Percentiles rank a stretch among this genome's conserved stretches.
Evolutionary conservation across 2,888 invertebrate species (phyloP).

Genomic region (Acheta domesticus): DNA sequence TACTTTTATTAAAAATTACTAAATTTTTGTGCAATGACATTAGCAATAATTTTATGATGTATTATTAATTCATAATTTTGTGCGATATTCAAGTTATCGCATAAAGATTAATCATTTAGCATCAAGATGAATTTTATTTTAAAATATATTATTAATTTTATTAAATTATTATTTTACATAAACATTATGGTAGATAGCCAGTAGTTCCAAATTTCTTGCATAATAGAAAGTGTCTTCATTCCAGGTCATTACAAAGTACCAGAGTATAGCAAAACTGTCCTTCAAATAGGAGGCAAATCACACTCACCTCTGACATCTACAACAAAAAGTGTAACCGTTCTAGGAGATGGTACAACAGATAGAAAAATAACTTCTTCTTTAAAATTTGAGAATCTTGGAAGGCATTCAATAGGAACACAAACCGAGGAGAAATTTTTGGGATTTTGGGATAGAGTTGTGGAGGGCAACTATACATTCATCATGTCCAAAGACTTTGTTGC

Average conservation of each 20-base stretch:
- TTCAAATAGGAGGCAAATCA: slow-evolving; percentile 46
- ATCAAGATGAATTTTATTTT: background rate
- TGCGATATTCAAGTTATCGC: too few relatives aligned
- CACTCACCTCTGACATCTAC: slow-evolving; percentile 51
- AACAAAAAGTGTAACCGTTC: slow-evolving; percentile 24
- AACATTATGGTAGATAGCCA: too few relatives aligned
- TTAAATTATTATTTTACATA: background rate
- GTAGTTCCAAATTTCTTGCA: too few relatives aligned
- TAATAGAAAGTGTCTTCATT: background rate
- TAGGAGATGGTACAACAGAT: slow-evolving; percentile 39
- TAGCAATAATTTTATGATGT: too few relatives aligned
- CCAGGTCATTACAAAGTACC: slow-evolving; percentile 70
- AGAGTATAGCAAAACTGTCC: slow-evolving; percentile 50
- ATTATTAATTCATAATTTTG: too few relatives aligned
- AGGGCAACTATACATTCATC: slow-evolving; percentile 29
- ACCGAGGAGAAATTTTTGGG: slow-evolving; percentile 54
- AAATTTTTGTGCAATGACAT: too few relatives aligned
- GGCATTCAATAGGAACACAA: slow-evolving; percentile 54
- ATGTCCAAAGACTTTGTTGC: slow-evolving; percentile 30
- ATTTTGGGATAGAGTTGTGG: slow-evolving; percentile 26
- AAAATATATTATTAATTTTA: background rate
- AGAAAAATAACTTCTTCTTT: slow-evolving; percentile 41
- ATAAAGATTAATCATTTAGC: too few relatives aligned
- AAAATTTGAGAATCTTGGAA: background rate
- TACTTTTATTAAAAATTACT: too few relatives aligned